phyloP scores from a whole-genome alignment of 2,113 vertebrate genomes.

The Tragelaphus scriptus region DNA sequence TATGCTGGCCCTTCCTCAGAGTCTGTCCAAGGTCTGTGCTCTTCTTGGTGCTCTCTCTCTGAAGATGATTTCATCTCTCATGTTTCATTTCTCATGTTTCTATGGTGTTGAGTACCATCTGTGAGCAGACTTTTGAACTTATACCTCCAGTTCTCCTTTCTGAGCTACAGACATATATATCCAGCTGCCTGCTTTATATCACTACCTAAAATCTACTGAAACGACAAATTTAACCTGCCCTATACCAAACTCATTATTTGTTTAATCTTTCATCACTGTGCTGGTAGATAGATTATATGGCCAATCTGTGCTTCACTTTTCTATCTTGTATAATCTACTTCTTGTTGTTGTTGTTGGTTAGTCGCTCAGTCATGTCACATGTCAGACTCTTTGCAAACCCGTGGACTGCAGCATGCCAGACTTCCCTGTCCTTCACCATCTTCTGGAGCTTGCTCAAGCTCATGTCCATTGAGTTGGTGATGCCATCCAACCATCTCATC shows the following conservation, averaged over 20 bases:
- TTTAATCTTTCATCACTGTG: neutral
- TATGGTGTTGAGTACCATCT: conserved; percentile 3
- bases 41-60: neutral
- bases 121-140: neutral
- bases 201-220: neutral
- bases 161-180: neutral
- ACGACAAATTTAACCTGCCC: neutral
- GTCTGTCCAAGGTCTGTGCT: neutral
- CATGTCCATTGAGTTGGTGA: neutral
- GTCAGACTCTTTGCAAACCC: neutral
- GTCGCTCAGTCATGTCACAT: neutral
- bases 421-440: neutral
- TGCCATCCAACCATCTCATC: neutral
- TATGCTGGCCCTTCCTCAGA: neutral
- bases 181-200: neutral
- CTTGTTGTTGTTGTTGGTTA: neutral
- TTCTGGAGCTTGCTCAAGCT: neutral
- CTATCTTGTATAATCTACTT: neutral
- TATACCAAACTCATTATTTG: conserved; percentile 7
- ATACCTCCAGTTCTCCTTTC: neutral
- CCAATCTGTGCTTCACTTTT: neutral
- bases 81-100: neutral
- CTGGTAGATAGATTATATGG: neutral
- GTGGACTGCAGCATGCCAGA: neutral
- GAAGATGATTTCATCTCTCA: neutral